These are phyloP conservation scores for Microcebus lehilahytsara DNA, from an alignment of 2,113 vertebrate species.

Conservation along the genomic window DNA sequence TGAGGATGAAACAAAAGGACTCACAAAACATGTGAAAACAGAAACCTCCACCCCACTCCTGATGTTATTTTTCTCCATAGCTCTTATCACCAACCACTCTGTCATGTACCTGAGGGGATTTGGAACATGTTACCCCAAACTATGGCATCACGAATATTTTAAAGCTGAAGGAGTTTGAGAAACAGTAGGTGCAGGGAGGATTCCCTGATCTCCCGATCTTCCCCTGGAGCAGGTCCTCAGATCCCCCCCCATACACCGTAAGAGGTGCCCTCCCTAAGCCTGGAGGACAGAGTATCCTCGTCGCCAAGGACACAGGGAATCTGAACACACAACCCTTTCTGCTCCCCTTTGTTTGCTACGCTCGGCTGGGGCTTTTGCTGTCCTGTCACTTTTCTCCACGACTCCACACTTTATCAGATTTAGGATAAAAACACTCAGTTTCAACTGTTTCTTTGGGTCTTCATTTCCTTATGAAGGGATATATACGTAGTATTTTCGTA, in stretches of 20 bases:
- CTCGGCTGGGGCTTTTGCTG: background rate
- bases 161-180: background rate
- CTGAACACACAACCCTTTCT: background rate
- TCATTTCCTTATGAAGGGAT: background rate
- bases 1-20: background rate
- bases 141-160: background rate
- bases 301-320: background rate
- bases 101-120: too few species aligned
- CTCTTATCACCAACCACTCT: fast-evolving
- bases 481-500: too few species aligned
- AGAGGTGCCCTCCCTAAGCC: background rate
- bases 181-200: background rate
- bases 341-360: background rate
- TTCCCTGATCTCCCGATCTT: background rate
- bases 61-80: background rate
- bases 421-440: background rate
- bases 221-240: background rate
- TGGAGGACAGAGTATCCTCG: background rate
- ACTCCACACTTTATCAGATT: background rate
- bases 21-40: fast-evolving
- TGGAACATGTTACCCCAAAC: background rate
- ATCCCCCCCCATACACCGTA: too few species aligned
- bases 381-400: background rate
- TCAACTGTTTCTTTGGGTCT: background rate
- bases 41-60: background rate